Evolutionary conservation across 2,113 vertebrate genomes (phyloP).

Genomic region (Microcebus jonahi): DNA sequence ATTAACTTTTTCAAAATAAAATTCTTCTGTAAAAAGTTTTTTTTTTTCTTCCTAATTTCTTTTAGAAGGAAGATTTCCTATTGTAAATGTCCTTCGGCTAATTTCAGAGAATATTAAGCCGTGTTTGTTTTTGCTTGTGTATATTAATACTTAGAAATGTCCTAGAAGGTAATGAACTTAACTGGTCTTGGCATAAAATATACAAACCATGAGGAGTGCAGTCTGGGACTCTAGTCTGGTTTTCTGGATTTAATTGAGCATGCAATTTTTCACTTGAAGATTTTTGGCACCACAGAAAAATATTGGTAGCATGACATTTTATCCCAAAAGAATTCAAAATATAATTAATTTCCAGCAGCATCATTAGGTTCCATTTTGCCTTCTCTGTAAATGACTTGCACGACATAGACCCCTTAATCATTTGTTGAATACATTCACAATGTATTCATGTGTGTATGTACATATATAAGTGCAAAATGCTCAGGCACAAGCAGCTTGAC

Average conservation of each 20-base stretch:
- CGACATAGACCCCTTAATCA: background rate
- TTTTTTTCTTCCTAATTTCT: constrained; percentile 64
- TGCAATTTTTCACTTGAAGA: constrained; percentile 3
- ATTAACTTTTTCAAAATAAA: constrained; percentile 79
- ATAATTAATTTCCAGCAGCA: constrained; percentile 25
- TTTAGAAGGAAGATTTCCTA: constrained; percentile 54
- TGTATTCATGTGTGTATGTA: background rate
- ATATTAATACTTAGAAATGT: constrained; percentile 71
- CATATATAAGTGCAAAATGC: background rate
- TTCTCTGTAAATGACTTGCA: constrained; percentile 6
- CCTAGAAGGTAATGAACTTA: constrained; percentile 63
- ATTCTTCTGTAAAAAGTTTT: constrained; percentile 30
- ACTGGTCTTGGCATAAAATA: constrained; percentile 62
- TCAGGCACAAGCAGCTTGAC: background rate
- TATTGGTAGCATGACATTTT: constrained; percentile 33
- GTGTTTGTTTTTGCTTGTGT: constrained; percentile 64
- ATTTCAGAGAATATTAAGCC: constrained; percentile 67
- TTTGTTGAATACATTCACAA: background rate
- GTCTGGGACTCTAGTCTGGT: background rate
- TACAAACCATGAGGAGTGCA: constrained; percentile 9
- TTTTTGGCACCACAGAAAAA: constrained; percentile 6
- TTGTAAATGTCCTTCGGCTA: constrained; percentile 56
- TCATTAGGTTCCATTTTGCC: constrained; percentile 12
- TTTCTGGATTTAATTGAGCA: constrained; percentile 20
- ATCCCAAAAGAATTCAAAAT: constrained; percentile 32